phyloP scores from a whole-genome alignment of 1,140 invertebrate species.

The Solen grandis region DNA sequence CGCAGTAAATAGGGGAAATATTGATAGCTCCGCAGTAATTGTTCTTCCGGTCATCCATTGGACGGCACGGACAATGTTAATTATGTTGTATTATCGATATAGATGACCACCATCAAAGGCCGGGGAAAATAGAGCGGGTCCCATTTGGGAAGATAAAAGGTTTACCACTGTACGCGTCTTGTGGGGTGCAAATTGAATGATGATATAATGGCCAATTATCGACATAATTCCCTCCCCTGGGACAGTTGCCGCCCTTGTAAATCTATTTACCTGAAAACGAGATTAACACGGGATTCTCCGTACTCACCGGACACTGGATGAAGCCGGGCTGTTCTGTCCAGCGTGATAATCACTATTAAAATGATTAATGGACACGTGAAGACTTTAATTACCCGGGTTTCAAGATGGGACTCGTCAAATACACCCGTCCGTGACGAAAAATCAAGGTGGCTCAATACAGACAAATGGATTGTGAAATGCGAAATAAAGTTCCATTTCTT shows the following conservation, averaged over 20 bases:
- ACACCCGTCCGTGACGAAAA: too few relatives aligned
- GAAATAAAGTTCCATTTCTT: too few relatives aligned
- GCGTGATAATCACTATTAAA: too few relatives aligned
- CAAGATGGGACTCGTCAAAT: too few relatives aligned
- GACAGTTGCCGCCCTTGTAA: constrained; percentile 7
- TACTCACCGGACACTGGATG: too few relatives aligned
- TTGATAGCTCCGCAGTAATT: constrained; percentile 43
- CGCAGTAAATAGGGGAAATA: constrained; percentile 33
- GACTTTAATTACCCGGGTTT: too few relatives aligned
- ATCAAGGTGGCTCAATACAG: too few relatives aligned
- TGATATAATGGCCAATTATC: constrained; percentile 42
- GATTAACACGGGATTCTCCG: too few relatives aligned
- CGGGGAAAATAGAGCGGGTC: constrained; percentile 28
- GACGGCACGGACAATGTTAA: constrained; percentile 48
- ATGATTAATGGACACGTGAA: too few relatives aligned
- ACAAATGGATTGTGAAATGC: too few relatives aligned
- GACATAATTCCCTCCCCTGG: constrained; percentile 42
- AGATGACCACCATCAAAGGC: constrained; percentile 51
- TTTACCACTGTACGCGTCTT: constrained; percentile 5
- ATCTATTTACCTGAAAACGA: not conserved
- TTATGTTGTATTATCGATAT: constrained; percentile 43
- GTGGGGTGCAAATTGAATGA: constrained; percentile 49
- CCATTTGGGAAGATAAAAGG: constrained; percentile 53
- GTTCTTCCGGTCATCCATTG: constrained; percentile 39
- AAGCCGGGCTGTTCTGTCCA: too few relatives aligned